Evolutionary conservation across 2,113 vertebrate species (phyloP), one percentile per base, ranked within the genome.

Genomic region (Percina caprodes): DNA sequence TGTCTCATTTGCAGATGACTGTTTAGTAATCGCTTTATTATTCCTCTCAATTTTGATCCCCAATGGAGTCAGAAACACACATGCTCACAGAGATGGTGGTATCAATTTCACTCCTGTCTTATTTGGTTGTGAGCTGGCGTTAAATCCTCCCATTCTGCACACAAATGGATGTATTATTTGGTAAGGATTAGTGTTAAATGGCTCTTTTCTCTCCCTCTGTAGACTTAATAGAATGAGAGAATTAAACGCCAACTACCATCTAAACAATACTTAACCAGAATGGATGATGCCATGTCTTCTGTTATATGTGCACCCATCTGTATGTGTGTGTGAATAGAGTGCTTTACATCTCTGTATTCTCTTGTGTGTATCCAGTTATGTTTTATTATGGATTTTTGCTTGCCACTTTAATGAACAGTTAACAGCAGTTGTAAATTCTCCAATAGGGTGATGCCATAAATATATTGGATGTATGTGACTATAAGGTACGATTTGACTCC

Each of bases 141-240:
- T 87, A 89, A 91, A 91, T 90, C 86, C 91, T 85, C 77, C 82
- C 58, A 87, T 82, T 92, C 86, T 83, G 78, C 80, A 74, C 81
- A 82, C 83, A 91, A 87, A 90, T 86, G 79, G 77, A 86, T 84
- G 79, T 65, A 84, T 88, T 84, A 74, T 88, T 92, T 85, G 86
- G 18, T 66, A 81, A 80, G 91, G 89, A 91, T 92, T 89, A 92
- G 89, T 79, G 83, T 85, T 84, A 84, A 91, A 90, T 79, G 85
- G 76, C 63, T 89, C 80, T 85, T 88, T 84, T 89, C 84, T 88
- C 77, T 69, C 60, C 69, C 83, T 86, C 69, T 63, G 74, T 59
- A 76, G 88, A 87, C 85, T 87, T 77, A 90, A 86, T 81, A 86
- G 85, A 90, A 83, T 73, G 77, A 71, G 63, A 39, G 59, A 88